Percentiles rank a stretch among this genome's conserved stretches.
These are phyloP conservation scores for Chionoecetes opilio DNA, from an alignment of 1,140 invertebrate genomes.

Conservation along the genomic window DNA sequence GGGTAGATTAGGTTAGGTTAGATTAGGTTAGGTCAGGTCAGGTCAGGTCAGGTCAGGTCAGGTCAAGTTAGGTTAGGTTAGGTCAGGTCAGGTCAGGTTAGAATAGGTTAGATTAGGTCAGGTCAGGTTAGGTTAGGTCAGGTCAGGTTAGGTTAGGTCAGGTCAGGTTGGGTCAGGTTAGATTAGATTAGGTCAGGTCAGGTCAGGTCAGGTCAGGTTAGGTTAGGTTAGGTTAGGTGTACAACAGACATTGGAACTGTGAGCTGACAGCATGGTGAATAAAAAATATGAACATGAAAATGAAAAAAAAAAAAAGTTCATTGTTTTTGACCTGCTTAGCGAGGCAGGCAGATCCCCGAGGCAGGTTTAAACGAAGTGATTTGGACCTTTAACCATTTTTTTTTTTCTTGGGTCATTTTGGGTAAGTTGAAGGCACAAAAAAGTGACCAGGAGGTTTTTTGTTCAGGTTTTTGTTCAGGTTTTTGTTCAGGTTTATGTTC, in stretches of 20 bases:
- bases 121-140: not conserved
- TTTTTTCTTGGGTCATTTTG: no score
- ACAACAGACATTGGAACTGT: not conserved
- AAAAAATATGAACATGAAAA: no score
- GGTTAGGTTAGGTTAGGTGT: not conserved
- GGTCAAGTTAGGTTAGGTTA: not conserved
- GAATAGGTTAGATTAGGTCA: not conserved
- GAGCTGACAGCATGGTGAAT: no score
- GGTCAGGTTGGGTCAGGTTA: not conserved
- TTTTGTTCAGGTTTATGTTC: no score
- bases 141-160: constrained; percentile 4
- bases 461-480: no score
- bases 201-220: not conserved
- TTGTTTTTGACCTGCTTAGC: not conserved
- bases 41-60: not conserved
- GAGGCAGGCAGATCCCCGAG: no score
- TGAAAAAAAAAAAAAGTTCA: not conserved
- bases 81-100: not conserved
- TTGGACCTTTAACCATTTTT: no score
- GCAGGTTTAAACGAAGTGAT: no score
- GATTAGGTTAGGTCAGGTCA: not conserved
- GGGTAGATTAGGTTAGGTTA: no score
- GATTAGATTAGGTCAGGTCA: not conserved
- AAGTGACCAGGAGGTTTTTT: no score
- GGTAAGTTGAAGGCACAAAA: no score